Base-by-base conservation (phyloP, 2,888 invertebrate genomes). In the Pomacea canaliculata region DNA sequence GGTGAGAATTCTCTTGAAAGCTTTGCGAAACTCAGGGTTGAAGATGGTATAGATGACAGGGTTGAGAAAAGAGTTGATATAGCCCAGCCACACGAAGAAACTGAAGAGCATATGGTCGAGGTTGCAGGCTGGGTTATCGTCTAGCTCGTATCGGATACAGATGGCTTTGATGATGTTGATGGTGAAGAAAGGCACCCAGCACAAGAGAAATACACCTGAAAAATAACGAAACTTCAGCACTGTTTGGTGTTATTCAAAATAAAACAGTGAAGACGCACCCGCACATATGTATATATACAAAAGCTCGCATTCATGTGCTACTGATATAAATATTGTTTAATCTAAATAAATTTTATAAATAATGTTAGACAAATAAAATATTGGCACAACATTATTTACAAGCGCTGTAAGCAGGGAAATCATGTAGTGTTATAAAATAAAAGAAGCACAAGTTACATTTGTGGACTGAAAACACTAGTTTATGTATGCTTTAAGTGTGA, bases 151-250 rank as follows among this genome's bases (percentile, higher is more conserved):
- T n/a, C 88, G 96, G 86, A 95, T 95, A 93, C 98, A 98, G 91
- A 99, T 94, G 16, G 98, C 99, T 90, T 97, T 98, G 92, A 98
- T 94, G 83, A 98, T 97, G 92, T 97, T 98, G 92, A 98, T 97
- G 3, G 97, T 96, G 94, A 99, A 99, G 93, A 99, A 99, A 62
- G 99, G 99, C 80, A 97, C 95, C 99, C 99, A 99, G 92, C 99
- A 99, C 89, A 98, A 94, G 66, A 99, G 94, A 91, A 99, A 99
- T 5, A 98, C 97, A 86, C 97, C 99, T 99, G 93, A n/a, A 93
- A 92, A 82, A 73, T 16, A 23, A 10, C 16, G 3, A 10, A 56
- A 16, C 51, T 37, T 37, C 37, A 37, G 37, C 51, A 56, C 7
- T 56, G 51, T 56, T 16, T 12, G 12, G 1, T 10, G 23, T 12